Base-by-base conservation (phyloP, 1,140 invertebrate species). In the Brachionus angularis region DNA sequence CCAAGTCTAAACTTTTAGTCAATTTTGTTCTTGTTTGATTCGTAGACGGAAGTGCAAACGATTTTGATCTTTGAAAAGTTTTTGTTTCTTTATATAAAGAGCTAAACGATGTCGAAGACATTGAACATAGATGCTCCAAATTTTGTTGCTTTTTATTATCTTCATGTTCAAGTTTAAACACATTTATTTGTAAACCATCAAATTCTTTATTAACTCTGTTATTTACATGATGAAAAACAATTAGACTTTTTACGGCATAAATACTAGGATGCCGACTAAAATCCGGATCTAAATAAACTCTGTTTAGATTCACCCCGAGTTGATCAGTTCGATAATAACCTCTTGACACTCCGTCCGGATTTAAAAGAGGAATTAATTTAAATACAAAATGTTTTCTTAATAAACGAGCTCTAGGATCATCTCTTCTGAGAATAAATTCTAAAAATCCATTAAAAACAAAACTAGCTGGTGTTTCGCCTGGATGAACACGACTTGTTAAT, bases 301-400 rank as follows among this genome's bases (percentile, higher is more conserved):
- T 73, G 55, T 83, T 83, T 4, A 83, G 73, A 74, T 83, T 82
- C 29, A 82, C 77, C 2, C 81, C 81, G 69, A 88, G 84, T 0
- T 89, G 89, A 79, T 94, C 91, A 39, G 91, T 93, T 34, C 91
- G 82, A 79, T 94, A 94, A 79, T 92, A 90, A 4, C 91, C 91
- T 53, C 86, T 83, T n/a, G 87, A 86, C 1, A 94, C 91, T 5
- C 92, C 91, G 79, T 96, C 92, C 1, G 92, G 91, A 82, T 96
- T 96, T 50, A 95, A 81, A 84, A 93, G 90, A 1, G 92, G 91
- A 71, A 96, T 88, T 74, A 95, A 81, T 82, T 95, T 94, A 82
- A 96, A 94, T 53, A 95, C 89, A 81, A 92, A 96, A 78, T 89
- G 53, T 89, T 77, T 75, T 18, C 80, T 74, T 27, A 82, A 73